Evolutionary conservation across 2,888 invertebrate species (phyloP), one percentile per base, ranked within the genome.

Genomic region (Strigamia crassipes): DNA sequence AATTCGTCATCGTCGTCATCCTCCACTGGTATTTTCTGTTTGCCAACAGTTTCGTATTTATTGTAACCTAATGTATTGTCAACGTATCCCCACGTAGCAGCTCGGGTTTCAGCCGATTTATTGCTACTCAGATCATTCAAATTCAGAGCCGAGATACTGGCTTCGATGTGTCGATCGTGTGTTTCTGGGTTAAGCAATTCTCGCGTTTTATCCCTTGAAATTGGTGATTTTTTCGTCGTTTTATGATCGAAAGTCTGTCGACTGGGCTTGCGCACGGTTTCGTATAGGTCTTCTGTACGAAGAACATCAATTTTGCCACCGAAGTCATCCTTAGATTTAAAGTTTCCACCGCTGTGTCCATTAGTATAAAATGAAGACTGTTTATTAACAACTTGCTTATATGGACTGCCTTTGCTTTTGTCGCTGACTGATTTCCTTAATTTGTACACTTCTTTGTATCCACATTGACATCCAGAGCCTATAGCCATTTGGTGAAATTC

Each of bases 381-480:
- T 13, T 61, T 61, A 5, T 61, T n/a, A 18, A 21, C n/a, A n/a
- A 1, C n/a, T 15, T 18, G 12, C 23, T 66, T 66, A 23, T 18
- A 23, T 12, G 6, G n/a, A 12, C 23, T 66, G 61, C 61, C 23
- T 66, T 66, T 38, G 38, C 61, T 66, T 66, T 66, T 66, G 12
- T 66, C 61, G 0, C 23, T 66, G 15, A 31, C 27, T n/a, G 12
- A 4, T 9, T 78, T 78, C 13, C 78, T 12, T 78, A 78, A 15
- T 38, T 78, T 78, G 78, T 78, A 78, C 10, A 78, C 41, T 34
- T 78, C 78, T 78, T 78, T 41, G 27, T 78, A 78, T 12, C 78
- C 41, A 9, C 78, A 78, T 6, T 41, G 38, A 78, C 34, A 78
- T 27, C 78, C 78, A 78, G 41, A 21, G 2, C 15, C 34, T 1